Evolutionary conservation across 2,797 vertebrate genomes (phyloP).

Genomic region (Ptychobarbus kaznakovi): DNA sequence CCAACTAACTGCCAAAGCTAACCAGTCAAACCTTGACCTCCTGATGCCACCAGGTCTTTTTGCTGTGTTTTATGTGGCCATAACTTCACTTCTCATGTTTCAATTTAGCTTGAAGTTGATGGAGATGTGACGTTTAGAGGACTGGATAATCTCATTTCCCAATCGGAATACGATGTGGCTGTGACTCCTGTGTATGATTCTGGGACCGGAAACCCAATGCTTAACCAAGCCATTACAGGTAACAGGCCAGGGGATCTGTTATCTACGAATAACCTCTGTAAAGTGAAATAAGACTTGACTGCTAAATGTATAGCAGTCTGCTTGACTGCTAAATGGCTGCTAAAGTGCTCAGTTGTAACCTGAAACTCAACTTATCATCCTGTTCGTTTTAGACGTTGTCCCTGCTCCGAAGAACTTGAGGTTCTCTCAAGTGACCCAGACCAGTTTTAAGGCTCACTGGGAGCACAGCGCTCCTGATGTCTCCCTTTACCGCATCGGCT

Average conservation of each 20-base stretch:
- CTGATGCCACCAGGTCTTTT: not conserved
- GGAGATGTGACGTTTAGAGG: constrained; percentile 78
- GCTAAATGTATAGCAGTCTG: not conserved
- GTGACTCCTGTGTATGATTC: constrained; percentile 90
- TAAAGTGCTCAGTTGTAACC: not conserved
- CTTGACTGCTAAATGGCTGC: not conserved
- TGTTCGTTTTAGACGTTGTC: constrained; percentile 81
- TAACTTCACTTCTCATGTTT: constrained; percentile 20
- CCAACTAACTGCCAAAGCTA: not conserved
- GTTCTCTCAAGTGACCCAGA: constrained; percentile 86
- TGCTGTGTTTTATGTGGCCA: not conserved
- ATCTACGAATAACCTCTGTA: not conserved
- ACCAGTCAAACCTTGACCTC: not conserved
- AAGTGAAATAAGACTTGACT: not conserved
- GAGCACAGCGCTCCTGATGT: constrained; percentile 94
- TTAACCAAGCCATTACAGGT: constrained; percentile 88
- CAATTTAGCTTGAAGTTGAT: constrained; percentile 86
- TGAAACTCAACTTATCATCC: not conserved
- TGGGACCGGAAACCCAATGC: constrained; percentile 79
- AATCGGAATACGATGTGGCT: constrained; percentile 86
- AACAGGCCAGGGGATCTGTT: constrained; percentile 50
- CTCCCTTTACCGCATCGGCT: constrained; percentile 91
- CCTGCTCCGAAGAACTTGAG: constrained; percentile 91
- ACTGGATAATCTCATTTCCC: constrained; percentile 88
- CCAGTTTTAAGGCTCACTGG: constrained; percentile 92